Evolutionary conservation across 2,888 invertebrate genomes (phyloP), one percentile per base, ranked within the genome.

Genomic region (Melikaiella ostensackeni): DNA sequence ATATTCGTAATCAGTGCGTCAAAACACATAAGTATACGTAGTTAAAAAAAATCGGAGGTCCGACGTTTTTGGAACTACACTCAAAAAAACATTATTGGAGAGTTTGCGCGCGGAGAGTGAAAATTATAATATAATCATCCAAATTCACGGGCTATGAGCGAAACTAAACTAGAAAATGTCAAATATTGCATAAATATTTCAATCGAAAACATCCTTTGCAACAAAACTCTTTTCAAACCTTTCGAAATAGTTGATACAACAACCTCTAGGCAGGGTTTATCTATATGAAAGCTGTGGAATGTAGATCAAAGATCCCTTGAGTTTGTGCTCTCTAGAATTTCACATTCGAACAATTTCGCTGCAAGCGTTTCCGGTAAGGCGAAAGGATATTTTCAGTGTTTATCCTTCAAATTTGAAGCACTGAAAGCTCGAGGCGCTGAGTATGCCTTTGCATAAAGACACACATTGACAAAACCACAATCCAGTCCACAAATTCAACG

Each of bases 311-410:
- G 66, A 70, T 70, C 30, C 42, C 46, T 70, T 50, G n/a, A 70
- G 46, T 70, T 70, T 70, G 11, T 70, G 66, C 46, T 27, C 30
- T 70, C 66, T 50, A 46, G 46, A 70, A 70, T 70, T 70, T 70
- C 46, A 46, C 46, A 70, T 70, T 70, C 50, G 30, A 70, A 70
- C n/a, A n/a, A 27, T 70, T 70, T 70, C 27, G 66, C 66, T 50
- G 66, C 46, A 27, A 50, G 66, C 66, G 66, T 46, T 70, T 70
- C 46, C 27, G 46, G 66, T 9, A 50, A 70, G 46, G 9, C 46
- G 27, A 70, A 70, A 50, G 30, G 66, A 70, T 70, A 70, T 50
- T 70, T 70, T 46, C 50, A 70, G 66, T 70, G 66, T 70, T 46
- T 70, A 46, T 70, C 66, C 46, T 70, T 30, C 8, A 66, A 66